Percentiles rank a stretch among this genome's conserved stretches.
Conservation (phyloP, 2,888 invertebrate genomes). For the Panzeria rudis region DNA sequence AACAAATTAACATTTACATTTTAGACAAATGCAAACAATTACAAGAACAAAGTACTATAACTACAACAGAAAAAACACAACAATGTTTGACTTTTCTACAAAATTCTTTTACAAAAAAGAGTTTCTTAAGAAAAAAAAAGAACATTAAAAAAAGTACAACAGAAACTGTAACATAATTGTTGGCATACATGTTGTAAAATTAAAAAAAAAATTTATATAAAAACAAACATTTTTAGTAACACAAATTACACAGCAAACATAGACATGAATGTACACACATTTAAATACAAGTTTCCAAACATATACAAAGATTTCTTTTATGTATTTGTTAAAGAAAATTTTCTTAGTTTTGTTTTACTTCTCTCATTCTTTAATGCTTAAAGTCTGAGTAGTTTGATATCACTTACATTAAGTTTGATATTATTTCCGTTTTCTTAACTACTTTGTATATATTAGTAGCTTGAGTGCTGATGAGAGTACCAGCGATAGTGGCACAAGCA, state of each 20-base stretch:
- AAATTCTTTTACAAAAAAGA: conserved; percentile 6
- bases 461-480: not conserved
- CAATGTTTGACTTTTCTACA: conserved; percentile 32
- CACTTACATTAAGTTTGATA: conserved; percentile 61
- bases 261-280: not conserved
- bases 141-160: not conserved
- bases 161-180: conserved; percentile 50
- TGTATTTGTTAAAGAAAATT: conserved; percentile 26
- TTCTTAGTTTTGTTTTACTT: conserved; percentile 9
- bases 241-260: conserved; percentile 28
- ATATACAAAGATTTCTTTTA: conserved; percentile 11
- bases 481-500: not conserved
- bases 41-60: conserved; percentile 51
- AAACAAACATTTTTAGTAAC: conserved; percentile 19
- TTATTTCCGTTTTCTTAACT: conserved; percentile 59
- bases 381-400: conserved; percentile 37
- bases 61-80: conserved; percentile 10
- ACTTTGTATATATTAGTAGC: not conserved
- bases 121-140: conserved; percentile 15
- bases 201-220: conserved; percentile 31
- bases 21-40: conserved; percentile 63
- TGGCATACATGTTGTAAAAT: conserved; percentile 56
- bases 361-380: conserved; percentile 15
- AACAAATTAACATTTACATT: conserved; percentile 62
- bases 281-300: not conserved